Evolutionary conservation across 2,888 invertebrate genomes (phyloP), one percentile per base, ranked within the genome.

Genomic region (Tromatobia lineatoria): DNA sequence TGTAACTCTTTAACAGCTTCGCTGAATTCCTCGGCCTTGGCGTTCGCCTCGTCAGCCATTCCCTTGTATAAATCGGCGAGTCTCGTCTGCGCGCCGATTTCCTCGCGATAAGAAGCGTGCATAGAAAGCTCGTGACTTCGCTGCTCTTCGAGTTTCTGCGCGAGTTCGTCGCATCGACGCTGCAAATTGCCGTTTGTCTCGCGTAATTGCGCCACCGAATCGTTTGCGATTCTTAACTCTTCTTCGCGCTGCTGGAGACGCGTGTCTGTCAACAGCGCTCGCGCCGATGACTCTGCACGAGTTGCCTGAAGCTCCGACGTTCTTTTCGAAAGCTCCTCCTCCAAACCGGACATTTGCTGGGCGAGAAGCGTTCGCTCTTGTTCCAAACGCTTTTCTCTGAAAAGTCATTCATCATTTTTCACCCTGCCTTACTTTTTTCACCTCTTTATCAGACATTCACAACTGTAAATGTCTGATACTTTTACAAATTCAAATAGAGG

Each of bases 1-100:
- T 96, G 96, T 67, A 98, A 94, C 92, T 98, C 98, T 80, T 96
- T 94, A 47, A 98, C 96, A 11, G 97, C 98, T 84, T 96, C 95
- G 54, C 96, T 96, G 67, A 98, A 94, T 93, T 98, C 98, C 81
- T 96, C 95, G 3, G 96, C 96, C 94, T 98, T 97, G 34, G 95
- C 94, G 87, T 97, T 96, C 42, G 96, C 96, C 91, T 98, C 98
- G 87, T 97, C 97, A 89, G 96, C 95, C 94, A 97, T 96, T 45
- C 95, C 96, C 94, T 98, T 98, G 91, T 98, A 98, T 13, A 98
- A 94, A 87, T 97, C 96, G 2, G 97, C 96, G 77, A 99, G 94
- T 94, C 97, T 97, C 0, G 96, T 96, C 94, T 98, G 98, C 3
- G 98, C 97, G 83, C 96, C 96, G 20, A 99, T 94, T 94, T 99